Evolutionary conservation across 1,140 invertebrate genomes (phyloP), one percentile per base, ranked within the genome.

Genomic region (Atta cephalotes): DNA sequence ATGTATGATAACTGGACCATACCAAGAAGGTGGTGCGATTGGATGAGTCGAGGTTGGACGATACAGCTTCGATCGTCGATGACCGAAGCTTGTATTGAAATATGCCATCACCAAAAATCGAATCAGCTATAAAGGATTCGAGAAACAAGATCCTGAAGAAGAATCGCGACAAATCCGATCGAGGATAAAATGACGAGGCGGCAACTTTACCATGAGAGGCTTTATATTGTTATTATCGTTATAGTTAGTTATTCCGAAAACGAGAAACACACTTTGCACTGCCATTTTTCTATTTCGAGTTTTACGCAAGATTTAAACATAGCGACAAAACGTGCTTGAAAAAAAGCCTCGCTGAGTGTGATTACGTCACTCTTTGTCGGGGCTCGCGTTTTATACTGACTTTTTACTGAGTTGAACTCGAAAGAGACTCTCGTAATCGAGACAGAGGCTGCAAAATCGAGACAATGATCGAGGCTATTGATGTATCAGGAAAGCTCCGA

Each of bases 1-100:
- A 5, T 98, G 97, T 92, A 95, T 97, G 94, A 97, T 98, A 92
- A 98, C 97, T 31, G 97, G 97, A 71, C 97, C 97, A 28, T 98
- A 98, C 94, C 97, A 97, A 93, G 97, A 98, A 93, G 96, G 95
- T 82, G 95, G 95, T 56, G 94, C 95, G 74, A 95, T 94, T 51
- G 95, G 95, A 94, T 95, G 93, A 95, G 90, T 89, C 53, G 80
- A 82, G 39, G 62, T 78, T 76, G 81, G 31, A 12, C 77, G 84
- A 25, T 74, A 72, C 85, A 87, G 85, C 87, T 91, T 91, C 51
- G 86, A 78, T 88, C 90, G 85, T 31, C 84, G 65, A 89, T 92
- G 88, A 92, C 65, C 87, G 79, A 49, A 88, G 84, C 85, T 74
- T 82, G 85, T 82, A 70, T n/a, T 86, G 31, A 79, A 76, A 66